Percentiles rank a stretch among this genome's conserved stretches.
Conservation (phyloP, 2,113 vertebrate genomes). For the Ictalurus punctatus region DNA sequence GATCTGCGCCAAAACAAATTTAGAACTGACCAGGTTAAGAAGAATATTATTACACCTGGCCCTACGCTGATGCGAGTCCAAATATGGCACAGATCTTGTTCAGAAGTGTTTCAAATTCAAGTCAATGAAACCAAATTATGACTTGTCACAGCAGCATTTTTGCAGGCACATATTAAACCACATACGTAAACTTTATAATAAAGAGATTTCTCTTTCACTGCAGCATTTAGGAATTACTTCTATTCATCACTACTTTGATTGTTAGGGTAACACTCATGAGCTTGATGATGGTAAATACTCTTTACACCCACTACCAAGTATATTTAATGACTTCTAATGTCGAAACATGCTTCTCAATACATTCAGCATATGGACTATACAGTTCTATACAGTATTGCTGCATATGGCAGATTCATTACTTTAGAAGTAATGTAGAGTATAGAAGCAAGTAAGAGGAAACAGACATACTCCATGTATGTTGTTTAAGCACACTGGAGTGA, state of each 20-base stretch:
- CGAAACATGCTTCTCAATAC: neutral
- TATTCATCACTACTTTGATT: neutral
- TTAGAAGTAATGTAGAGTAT: neutral
- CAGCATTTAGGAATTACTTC: neutral
- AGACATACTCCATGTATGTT: neutral
- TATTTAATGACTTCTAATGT: neutral
- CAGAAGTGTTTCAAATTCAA: neutral
- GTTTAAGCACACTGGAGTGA: neutral
- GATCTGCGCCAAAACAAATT: neutral
- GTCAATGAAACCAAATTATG: neutral
- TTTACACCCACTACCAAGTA: neutral
- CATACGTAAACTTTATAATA: neutral
- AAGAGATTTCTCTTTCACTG: neutral
- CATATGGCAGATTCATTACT: neutral
- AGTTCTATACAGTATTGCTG: neutral
- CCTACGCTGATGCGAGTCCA: neutral
- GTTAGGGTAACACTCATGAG: neutral
- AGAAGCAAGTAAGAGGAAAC: neutral
- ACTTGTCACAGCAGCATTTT: neutral
- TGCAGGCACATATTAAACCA: neutral
- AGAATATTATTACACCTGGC: neutral
- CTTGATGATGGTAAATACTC: neutral
- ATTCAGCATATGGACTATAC: neutral
- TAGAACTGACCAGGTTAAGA: neutral
- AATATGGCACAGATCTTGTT: neutral